Base-by-base conservation (phyloP, 2,888 invertebrate species). In the Drosophila planitibia region DNA sequence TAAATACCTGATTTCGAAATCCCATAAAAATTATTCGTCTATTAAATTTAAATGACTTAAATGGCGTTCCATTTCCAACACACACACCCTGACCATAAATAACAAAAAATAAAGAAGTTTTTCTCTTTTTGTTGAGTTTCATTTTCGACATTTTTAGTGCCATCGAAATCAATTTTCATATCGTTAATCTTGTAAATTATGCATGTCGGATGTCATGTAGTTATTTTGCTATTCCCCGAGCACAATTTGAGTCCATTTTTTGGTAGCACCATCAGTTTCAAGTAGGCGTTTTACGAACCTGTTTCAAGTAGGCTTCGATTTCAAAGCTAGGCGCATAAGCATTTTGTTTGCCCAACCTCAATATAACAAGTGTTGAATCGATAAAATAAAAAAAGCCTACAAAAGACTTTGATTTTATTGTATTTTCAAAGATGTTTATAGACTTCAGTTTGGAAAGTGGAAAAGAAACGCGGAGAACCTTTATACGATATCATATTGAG, bases 161-260 rank as follows among this genome's bases (percentile, higher is more conserved):
- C 83, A 90, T 88, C 85, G 83, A 90, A 92, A 91, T 91, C 90
- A 92, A 91, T 92, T 92, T 91, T 90, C 85, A 82, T 88, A 88
- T 91, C 91, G 81, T 92, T 91, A 92, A 92, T 91, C 91, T 85
- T 77, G 70, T 92, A 89, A 91, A 86, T 92, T 91, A 92, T 91
- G 83, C 82, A 77, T 89, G 83, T 86, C 82, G 79, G 76, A 83
- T 81, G 90, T 85, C 89, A 78, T 83, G 82, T 80, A 55, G 72
- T 72, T 78, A 58, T 75, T 65, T 70, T 51, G 58, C 67, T 70
- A 72, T 67, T 72, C 82, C 74, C 44, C 54, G 70, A 41, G 82
- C 53, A 55, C 54, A 61, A 37, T 70, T 70, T 32, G 44, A 57
- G 41, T 59, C 39, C 5, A n/a, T n/a, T 54, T 54, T 44, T 39